Evolutionary conservation across 2,888 invertebrate genomes (phyloP), one percentile per base, ranked within the genome.

Genomic region (Yponomeuta cagnagella): DNA sequence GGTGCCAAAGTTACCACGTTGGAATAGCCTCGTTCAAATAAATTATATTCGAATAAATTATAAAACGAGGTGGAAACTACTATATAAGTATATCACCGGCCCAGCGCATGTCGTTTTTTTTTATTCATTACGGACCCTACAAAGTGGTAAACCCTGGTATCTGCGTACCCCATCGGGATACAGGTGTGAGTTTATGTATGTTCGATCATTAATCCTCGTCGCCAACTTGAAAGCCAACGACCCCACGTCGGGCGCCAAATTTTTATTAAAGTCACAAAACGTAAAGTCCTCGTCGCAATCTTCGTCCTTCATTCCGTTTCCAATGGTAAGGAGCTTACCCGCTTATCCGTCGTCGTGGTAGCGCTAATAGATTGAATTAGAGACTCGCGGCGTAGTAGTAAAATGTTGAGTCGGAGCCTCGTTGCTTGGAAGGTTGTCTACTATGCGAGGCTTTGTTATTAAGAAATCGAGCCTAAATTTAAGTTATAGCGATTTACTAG

Each of bases 291-390:
- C 15, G 52, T 58, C 52, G 8, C 52, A 15, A 5, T 12, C 3
- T 58, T 43, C 43, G 43, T 43, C 43, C 43, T 43, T 43, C 43
- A 43, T 43, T 43, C 43, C 52, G 15, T 58, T 58, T 58, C 15
- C 52, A 15, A 58, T 58, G 74, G 75, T 79, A 77, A 80, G 76
- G 74, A 76, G 80, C 75, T 80, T 80, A 80, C 72, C 72, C 73
- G 74, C 74, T 79, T 75, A 77, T 72, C 74, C 72, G 65, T 31
- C 63, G 71, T 69, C 74, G 72, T 71, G 72, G 72, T 70, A 70
- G 66, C 76, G 52, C 72, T 76, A 78, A 79, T 78, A 75, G 73
- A 76, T 78, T 74, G 75, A 74, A 76, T 76, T 80, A 65, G 65
- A 77, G 75, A 70, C 73, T 15, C 15, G 52, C 15, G 52, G 15